Conservation (phyloP, 2,797 vertebrate species). For the Oreochromis grahami region DNA sequence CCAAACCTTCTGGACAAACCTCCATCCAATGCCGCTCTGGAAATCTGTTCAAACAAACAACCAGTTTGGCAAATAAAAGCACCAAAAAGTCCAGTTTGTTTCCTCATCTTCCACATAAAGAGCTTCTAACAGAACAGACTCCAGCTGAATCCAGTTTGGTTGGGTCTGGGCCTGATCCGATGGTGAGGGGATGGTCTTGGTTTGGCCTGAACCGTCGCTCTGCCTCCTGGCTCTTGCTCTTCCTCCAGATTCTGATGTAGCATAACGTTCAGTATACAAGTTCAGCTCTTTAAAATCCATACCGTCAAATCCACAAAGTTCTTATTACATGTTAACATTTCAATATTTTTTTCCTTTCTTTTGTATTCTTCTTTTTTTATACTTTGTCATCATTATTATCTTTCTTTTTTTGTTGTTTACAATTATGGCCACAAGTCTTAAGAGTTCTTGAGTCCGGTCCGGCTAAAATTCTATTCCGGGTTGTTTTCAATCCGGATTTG, state of each 20-base stretch:
- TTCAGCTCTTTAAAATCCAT: conserved; percentile 45
- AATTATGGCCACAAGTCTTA: conserved; percentile 69
- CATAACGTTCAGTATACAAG: conserved; percentile 55
- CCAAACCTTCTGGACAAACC: not conserved
- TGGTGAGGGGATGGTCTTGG: not conserved
- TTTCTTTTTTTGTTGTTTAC: conserved; percentile 55
- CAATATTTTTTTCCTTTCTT: conserved; percentile 40
- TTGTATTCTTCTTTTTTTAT: conserved; percentile 54
- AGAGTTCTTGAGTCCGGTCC: conserved; percentile 49
- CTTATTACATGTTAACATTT: conserved; percentile 57
- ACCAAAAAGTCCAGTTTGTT: not conserved
- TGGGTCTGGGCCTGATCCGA: not conserved
- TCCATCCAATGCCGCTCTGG: not conserved
- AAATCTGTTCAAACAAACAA: not conserved
- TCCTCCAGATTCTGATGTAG: conserved; percentile 34
- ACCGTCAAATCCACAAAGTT: conserved; percentile 45
- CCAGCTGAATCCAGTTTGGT: not conserved
- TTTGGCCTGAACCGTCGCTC: not conserved
- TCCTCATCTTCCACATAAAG: not conserved
- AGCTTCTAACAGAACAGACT: not conserved
- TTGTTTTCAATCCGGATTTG: conserved; percentile 54
- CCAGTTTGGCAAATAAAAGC: not conserved
- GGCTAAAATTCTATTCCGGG: conserved; percentile 21
- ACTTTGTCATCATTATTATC: conserved; percentile 32
- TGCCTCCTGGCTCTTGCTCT: conserved; percentile 31